Evolutionary conservation across 1,140 invertebrate genomes (phyloP), one percentile per base, ranked within the genome.

Genomic region (Geopemphigus sp.): DNA sequence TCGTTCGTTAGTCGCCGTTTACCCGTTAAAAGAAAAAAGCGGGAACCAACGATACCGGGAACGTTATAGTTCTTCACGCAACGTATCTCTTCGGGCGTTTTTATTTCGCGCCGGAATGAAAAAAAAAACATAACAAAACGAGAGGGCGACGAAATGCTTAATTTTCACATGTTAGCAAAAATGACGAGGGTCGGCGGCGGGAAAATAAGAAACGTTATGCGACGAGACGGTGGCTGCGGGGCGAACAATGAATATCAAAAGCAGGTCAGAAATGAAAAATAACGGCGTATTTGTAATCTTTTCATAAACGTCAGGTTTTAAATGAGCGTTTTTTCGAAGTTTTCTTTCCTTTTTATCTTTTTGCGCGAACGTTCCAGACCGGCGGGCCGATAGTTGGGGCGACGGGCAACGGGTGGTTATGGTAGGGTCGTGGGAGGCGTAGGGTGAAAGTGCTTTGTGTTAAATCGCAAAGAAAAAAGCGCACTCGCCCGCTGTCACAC

Each of bases 381-480:
- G 5, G 6, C 5, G n/a, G 32, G 5, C 24, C 15, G 26, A 70
- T 53, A 29, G 45, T 1, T 26, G 45, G 15, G 64, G 26, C 17
- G 39, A 29, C 26, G 47, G 29, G n/a, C n/a, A n/a, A n/a, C n/a
- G n/a, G n/a, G n/a, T n/a, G n/a, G n/a, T n/a, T n/a, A n/a, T n/a
- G n/a, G n/a, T n/a, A n/a, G n/a, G n/a, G n/a, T n/a, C n/a, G n/a
- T n/a, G n/a, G n/a, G n/a, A n/a, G n/a, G n/a, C n/a, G 3, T 39
- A 39, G n/a, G 45, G 1, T 15, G 53, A n/a, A 39, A 70, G 12
- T 10, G 64, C 17, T 53, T 70, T 70, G 47, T 70, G 66, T 70
- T 70, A 70, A 70, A 70, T 70, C 22, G 19, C 15, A 70, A 70
- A 53, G 45, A 68, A 70, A 50, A 70, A 70, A 29, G 47, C 19